Percentiles rank a stretch among this genome's conserved stretches.
phyloP scores from a whole-genome alignment of 2,888 invertebrate species.

The Nemotelus nigrinus region DNA sequence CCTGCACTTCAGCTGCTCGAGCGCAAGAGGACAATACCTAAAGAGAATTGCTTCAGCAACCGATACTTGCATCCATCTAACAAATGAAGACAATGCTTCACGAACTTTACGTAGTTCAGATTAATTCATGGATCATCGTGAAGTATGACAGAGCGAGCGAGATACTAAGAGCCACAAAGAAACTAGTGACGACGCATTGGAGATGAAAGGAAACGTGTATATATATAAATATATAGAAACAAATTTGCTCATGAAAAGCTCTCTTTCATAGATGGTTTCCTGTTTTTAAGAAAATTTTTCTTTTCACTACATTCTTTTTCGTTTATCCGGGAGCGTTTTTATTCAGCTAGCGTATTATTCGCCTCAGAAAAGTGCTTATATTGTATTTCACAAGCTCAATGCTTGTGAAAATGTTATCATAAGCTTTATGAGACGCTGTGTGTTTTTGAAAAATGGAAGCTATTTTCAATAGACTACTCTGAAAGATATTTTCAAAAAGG shows the following conservation, averaged over 20 bases:
- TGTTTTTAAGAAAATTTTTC: conserved; percentile 8
- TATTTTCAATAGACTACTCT: not conserved
- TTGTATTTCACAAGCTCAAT: not conserved
- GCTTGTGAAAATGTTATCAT: conserved; percentile 28
- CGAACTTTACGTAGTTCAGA: too few relatives aligned
- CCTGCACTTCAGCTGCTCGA: not conserved
- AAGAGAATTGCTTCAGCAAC: not conserved
- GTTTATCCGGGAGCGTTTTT: not conserved
- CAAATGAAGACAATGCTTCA: too few relatives aligned
- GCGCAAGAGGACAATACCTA: not conserved
- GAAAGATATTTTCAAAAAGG: too few relatives aligned
- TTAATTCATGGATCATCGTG: too few relatives aligned
- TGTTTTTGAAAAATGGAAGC: conserved; percentile 9
- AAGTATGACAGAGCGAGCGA: too few relatives aligned
- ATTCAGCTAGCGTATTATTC: not conserved
- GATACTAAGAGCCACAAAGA: too few relatives aligned
- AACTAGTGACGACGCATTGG: too few relatives aligned
- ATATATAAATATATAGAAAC: not conserved
- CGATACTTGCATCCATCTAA: not conserved
- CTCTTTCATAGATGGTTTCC: conserved; percentile 24
- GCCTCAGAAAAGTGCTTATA: conserved; percentile 11
- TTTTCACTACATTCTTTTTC: conserved; percentile 16
- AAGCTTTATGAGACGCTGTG: conserved; percentile 21
- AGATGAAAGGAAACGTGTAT: not conserved
- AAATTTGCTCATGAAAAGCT: conserved; percentile 8